Base-by-base conservation (phyloP, 2,797 vertebrate species). In the Lacerta agilis region DNA sequence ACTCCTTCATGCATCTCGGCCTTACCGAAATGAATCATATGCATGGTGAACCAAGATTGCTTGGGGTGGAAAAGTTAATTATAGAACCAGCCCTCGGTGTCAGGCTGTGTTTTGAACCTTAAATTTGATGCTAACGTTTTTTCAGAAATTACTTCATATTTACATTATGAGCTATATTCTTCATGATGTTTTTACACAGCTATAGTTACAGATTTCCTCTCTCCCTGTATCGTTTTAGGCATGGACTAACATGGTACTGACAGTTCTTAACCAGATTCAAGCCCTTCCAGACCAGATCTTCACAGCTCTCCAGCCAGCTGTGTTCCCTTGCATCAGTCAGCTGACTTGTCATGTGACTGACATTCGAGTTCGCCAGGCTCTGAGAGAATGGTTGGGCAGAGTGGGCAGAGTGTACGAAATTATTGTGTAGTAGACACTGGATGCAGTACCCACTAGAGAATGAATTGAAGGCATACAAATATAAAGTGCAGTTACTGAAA, bases 161-260 rank as follows among this genome's bases (percentile, higher is more conserved):
- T 83, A n/a, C 55, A 41, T 64, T 8, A 43, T 49, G 29, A 49
- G 36, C 15, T 89, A 1, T 55, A 8, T 69, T 13, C 2, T 77
- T n/a, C 61, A 23, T 27, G 6, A 18, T 77, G 29, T 38, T 23
- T 38, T 23, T 79, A 15, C 41, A 29, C 33, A 33, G 7, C 20
- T 64, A 64, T 64, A 64, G 61, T 64, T 64, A 18, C 78, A 18
- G 0, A 33, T 87, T 86, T 76, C 75, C 79, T 83, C 4, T 1
- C 64, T 78, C 69, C 92, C 79, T n/a, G 15, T 85, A 91, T 94
- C 89, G 45, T 91, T 27, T 15, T 90, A 99, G 99, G 98, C 99
- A 0, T 99, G 99, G 99, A 99, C 98, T 97, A 99, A 98, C 96
- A 99, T 99, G 99, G 98, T 99, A 91, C 94, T 99, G 95, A 98